A percentile compares a stretch with the other conserved stretches of the same genome.
phyloP scores from a whole-genome alignment of 2,888 invertebrate genomes.

The Pammene aurita region DNA sequence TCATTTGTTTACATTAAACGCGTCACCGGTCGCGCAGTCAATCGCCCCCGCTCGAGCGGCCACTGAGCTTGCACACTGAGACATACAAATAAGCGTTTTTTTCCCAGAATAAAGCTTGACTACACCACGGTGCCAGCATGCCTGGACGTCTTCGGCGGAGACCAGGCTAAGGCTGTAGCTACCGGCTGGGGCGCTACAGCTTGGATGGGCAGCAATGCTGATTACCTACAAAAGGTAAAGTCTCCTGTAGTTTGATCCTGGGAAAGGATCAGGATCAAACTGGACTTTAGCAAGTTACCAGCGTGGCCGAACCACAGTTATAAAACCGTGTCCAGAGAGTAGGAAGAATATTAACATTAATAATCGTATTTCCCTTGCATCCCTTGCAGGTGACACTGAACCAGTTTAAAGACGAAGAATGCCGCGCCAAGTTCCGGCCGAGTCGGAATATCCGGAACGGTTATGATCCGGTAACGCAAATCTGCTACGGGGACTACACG shows the following conservation, averaged over 20 bases:
- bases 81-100: no score
- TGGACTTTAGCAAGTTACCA: no score
- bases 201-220: constrained; percentile 15
- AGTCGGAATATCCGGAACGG: background rate
- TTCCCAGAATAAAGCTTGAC: constrained; percentile 28
- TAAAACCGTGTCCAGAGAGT: no score
- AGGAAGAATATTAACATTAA: no score
- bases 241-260: background rate
- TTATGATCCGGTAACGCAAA: constrained; percentile 3
- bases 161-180: background rate
- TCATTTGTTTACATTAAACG: no score
- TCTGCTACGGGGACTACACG: constrained; percentile 25
- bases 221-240: constrained; percentile 27
- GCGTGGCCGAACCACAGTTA: no score
- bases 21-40: no score
- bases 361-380: background rate
- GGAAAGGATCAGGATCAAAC: background rate
- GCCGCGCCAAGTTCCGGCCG: background rate
- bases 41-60: no score
- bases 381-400: constrained; percentile 11
- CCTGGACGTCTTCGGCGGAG: constrained; percentile 17
- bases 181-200: constrained; percentile 13
- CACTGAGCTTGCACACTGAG: no score
- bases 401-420: constrained; percentile 18
- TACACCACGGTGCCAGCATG: constrained; percentile 30